Base-by-base conservation (phyloP, 2,888 invertebrate species). In the Trichacis sp. region DNA sequence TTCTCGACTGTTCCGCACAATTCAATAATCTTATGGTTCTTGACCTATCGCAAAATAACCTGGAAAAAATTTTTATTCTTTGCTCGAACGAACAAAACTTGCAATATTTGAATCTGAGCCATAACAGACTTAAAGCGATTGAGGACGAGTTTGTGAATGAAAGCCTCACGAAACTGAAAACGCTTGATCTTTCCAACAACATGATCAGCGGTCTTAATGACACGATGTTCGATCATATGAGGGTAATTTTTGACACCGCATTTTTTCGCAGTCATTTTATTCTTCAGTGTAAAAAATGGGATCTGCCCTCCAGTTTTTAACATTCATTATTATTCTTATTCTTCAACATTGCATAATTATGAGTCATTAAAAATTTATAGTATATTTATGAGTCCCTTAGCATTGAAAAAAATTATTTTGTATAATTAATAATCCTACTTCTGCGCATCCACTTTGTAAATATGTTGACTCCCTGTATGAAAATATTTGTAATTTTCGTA, bases 51-150 rank as follows among this genome's bases (percentile, higher is more conserved):
- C 90, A 90, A 79, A 96, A 96, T 86, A 92, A 93, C 82, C 87
- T 96, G 63, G 76, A 77, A 14, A 74, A 77, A 54, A 82, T 84
- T 29, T 82, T 82, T 60, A 83, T 84, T 19, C 68, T 94, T 74
- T 96, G 96, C 81, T 90, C 91, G 77, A 93, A 95, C 77, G 87
- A 96, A 65, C 95, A 95, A 77, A 94, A 93, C 12, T 86, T 96
- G 61, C 93, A 95, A 85, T 92, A 93, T 72, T 87, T 96, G 47
- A 94, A 95, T 80, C 87, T 96, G 71, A 93, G 94, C 73, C 91
- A 93, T 82, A 96, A 96, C 82, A 88, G 90, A 78, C 86, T 96
- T 55, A 93, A 94, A 80, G 92, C 89, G 60, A 92, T 96, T 66
- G 92, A 81, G 40, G 80, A 83, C 36, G 75, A 75, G 48, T 79